phyloP scores from a whole-genome alignment of 2,888 invertebrate species.

The Byasa hedistus region DNA sequence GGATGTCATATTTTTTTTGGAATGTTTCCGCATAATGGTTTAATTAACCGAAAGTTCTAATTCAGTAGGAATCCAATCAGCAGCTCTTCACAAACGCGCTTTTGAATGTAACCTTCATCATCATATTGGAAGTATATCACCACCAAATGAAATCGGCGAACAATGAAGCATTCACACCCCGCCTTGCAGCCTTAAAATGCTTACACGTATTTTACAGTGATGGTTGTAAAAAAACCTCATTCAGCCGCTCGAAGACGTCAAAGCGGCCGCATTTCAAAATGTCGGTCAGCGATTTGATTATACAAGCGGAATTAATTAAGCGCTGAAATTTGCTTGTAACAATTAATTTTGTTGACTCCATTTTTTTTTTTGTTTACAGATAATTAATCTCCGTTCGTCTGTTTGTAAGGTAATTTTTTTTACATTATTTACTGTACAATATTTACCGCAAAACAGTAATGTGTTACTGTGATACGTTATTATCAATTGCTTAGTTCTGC shows the following conservation, averaged over 20 bases:
- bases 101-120: no score
- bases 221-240: conserved; percentile 3
- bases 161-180: no score
- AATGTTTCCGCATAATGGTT: no score
- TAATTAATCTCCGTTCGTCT: conserved; percentile 15
- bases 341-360: conserved; percentile 12
- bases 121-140: no score
- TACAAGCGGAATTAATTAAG: conserved; percentile 18
- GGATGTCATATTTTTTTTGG: no score
- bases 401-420: conserved; percentile 8
- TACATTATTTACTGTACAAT: background rate
- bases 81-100: no score
- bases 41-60: no score
- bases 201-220: background rate
- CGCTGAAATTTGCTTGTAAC: conserved; percentile 9
- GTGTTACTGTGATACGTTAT: no score
- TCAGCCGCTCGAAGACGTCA: background rate
- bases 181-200: background rate
- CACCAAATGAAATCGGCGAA: no score
- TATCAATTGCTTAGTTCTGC: no score
- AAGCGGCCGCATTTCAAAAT: conserved; percentile 8
- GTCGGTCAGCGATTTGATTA: conserved; percentile 12
- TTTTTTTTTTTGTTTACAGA: conserved; percentile 18
- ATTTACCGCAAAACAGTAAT: no score
- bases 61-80: no score